Evolutionary conservation across 2,797 vertebrate species (phyloP).

Genomic region (Todus mexicanus): DNA sequence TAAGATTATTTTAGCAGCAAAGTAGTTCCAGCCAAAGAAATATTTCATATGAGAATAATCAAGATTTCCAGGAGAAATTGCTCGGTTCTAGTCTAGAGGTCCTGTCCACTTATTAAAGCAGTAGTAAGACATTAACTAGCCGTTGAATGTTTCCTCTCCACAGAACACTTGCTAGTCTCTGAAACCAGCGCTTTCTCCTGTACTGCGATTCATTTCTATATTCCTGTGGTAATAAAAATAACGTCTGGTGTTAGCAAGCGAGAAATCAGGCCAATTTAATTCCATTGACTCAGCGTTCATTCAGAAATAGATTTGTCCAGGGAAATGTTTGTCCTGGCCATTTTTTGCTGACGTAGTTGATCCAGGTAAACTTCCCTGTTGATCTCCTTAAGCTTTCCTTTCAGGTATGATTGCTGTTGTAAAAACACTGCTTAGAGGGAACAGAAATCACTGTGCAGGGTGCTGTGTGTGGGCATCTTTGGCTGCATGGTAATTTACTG

Average conservation of each 20-base stretch:
- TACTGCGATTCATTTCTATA: not conserved
- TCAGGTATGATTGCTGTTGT: not conserved
- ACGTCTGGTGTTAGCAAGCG: not conserved
- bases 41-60: not conserved
- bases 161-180: not conserved
- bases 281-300: not conserved
- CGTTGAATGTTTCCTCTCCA: not conserved
- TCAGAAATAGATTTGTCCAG: not conserved
- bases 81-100: not conserved
- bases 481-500: not conserved
- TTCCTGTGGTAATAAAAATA: not conserved
- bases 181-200: not conserved
- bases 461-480: not conserved
- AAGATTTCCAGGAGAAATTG: not conserved
- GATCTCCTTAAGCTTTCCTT: not conserved
- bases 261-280: not conserved
- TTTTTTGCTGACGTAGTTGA: not conserved
- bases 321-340: not conserved
- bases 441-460: not conserved
- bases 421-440: not conserved
- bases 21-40: not conserved
- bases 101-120: not conserved
- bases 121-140: not conserved
- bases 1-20: not conserved
- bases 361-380: not conserved